Conservation (phyloP, 2,113 vertebrate species). For the Podarcis raffonei region DNA sequence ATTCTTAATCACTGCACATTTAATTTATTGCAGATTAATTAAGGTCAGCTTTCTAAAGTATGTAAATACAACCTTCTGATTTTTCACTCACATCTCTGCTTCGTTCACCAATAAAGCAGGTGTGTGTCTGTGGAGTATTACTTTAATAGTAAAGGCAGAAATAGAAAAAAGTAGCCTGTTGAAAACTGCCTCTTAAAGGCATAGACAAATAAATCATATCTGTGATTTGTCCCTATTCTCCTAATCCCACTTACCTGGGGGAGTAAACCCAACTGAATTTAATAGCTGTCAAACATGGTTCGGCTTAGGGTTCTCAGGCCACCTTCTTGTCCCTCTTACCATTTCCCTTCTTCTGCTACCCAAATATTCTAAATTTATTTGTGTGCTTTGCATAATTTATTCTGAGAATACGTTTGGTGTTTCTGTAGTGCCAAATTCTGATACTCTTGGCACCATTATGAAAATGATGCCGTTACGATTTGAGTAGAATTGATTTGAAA, state of each 20-base stretch:
- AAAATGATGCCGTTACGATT: conserved; percentile 3
- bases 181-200: not conserved
- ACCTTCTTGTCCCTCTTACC: not conserved
- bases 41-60: not conserved
- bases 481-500: conserved; percentile 8
- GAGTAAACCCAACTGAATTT: no score
- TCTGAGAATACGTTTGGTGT: not conserved
- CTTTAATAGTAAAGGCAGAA: no score
- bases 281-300: no score
- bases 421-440: conserved; percentile 3
- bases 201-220: not conserved
- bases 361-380: conserved; percentile 12
- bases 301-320: no score
- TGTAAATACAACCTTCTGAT: not conserved
- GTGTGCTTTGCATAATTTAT: not conserved
- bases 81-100: not conserved
- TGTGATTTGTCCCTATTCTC: not conserved
- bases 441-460: conserved; percentile 22
- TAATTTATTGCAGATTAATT: not conserved
- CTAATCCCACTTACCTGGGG: not conserved
- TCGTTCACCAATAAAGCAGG: no score
- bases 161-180: no score
- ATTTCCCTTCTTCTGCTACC: not conserved
- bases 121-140: no score
- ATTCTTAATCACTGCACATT: not conserved